phyloP scores from a whole-genome alignment of 2,797 vertebrate genomes.

The Hafferia zeledoni region DNA sequence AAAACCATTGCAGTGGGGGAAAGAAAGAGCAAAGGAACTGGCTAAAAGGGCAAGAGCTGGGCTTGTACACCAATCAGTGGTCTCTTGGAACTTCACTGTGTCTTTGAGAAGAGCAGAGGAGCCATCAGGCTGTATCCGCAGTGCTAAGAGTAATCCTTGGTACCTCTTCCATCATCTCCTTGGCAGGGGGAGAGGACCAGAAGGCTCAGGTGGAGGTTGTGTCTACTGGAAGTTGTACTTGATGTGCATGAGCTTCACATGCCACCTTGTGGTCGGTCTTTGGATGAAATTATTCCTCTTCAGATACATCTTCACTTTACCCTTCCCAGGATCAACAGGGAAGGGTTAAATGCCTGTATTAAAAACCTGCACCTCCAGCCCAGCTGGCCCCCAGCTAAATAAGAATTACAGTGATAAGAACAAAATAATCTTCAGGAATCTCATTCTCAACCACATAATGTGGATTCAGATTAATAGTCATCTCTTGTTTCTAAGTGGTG shows the following conservation, averaged over 20 bases:
- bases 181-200: neutral
- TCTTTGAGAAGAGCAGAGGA: neutral
- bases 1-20: rapidly evolving
- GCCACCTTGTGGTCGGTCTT: neutral
- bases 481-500: neutral
- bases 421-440: neutral
- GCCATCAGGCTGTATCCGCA: neutral
- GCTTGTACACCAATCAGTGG: neutral
- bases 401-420: neutral
- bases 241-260: rapidly evolving
- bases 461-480: neutral
- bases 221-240: neutral
- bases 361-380: neutral
- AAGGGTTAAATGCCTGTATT: neutral
- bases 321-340: neutral
- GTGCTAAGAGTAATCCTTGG: rapidly evolving
- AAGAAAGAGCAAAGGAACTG: neutral
- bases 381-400: neutral
- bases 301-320: neutral
- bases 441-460: neutral
- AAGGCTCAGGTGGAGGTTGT: neutral
- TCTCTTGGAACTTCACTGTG: neutral
- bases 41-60: neutral
- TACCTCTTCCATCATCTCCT: neutral
- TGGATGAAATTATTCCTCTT: neutral